Percentiles rank a stretch among this genome's conserved stretches.
Evolutionary conservation across 1,140 invertebrate species (phyloP).

Genomic region (Propsilocerus akamusi): DNA sequence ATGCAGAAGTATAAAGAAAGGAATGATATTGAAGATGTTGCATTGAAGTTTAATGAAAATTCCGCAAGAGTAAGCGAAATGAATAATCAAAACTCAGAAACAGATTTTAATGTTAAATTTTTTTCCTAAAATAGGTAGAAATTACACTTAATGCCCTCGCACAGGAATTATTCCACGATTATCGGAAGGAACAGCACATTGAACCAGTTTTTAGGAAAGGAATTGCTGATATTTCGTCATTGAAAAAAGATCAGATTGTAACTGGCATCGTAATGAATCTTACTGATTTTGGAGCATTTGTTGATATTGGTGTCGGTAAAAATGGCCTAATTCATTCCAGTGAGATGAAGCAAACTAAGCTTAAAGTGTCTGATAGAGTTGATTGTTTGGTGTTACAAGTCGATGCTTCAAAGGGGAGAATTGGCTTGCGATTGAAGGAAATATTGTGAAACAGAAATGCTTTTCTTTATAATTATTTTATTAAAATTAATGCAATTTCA

Average conservation of each 20-base stretch:
- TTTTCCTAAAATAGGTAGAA: conserved; percentile 23
- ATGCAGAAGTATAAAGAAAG: conserved; percentile 18
- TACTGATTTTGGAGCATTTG: conserved; percentile 77
- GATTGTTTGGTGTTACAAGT: too few species aligned
- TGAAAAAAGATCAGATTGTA: conserved; percentile 31
- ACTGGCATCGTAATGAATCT: conserved; percentile 59
- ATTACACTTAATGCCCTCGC: conserved; percentile 43
- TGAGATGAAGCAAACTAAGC: conserved; percentile 32
- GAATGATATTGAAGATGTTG: conserved; percentile 17
- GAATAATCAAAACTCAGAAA: too few species aligned
- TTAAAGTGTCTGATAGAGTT: conserved; percentile 53
- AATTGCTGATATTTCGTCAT: conserved; percentile 36
- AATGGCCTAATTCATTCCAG: conserved; percentile 57
- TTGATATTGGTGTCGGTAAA: conserved; percentile 66
- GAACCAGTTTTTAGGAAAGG: conserved; percentile 48
- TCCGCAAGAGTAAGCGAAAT: conserved; percentile 26
- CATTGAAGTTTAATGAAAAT: conserved; percentile 24
- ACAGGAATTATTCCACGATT: conserved; percentile 43
- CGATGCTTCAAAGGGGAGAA: too few species aligned
- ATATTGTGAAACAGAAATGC: too few species aligned
- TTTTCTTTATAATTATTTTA: too few species aligned
- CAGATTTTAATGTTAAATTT: not conserved
- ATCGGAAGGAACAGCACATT: conserved; percentile 35
- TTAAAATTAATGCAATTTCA: too few species aligned
- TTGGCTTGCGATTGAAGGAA: too few species aligned